phyloP scores from a whole-genome alignment of 1,140 invertebrate genomes.

The Drosophila cardini region DNA sequence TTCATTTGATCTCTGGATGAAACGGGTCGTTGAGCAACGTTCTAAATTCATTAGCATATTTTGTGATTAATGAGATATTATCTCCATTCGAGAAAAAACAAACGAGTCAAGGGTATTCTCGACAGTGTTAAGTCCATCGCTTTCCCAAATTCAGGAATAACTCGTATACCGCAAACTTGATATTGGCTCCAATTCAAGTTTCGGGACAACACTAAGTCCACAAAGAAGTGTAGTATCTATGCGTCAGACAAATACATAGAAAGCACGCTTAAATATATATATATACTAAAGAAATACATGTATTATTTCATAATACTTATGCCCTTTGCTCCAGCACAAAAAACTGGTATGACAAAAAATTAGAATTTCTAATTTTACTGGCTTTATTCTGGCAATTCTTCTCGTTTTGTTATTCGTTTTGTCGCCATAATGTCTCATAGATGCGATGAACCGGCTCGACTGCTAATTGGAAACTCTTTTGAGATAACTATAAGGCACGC shows the following conservation, averaged over 20 bases:
- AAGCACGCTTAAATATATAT: neutral
- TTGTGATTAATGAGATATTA: slow-evolving; percentile 45
- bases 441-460: slow-evolving; percentile 27
- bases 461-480: slow-evolving; percentile 31
- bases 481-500: slow-evolving; percentile 62
- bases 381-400: slow-evolving; percentile 15
- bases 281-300: slow-evolving; percentile 6
- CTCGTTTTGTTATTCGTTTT: neutral
- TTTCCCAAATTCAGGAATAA: slow-evolving; percentile 30
- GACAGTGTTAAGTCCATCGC: slow-evolving; percentile 18
- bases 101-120: slow-evolving; percentile 14
- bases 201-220: neutral
- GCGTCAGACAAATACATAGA: slow-evolving; percentile 3
- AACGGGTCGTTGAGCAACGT: slow-evolving; percentile 21
- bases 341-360: slow-evolving; percentile 30
- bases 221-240: neutral
- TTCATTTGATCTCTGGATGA: slow-evolving; percentile 14
- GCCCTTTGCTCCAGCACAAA: slow-evolving; percentile 16
- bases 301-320: slow-evolving; percentile 12
- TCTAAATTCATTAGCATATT: slow-evolving; percentile 45
- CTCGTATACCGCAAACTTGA: slow-evolving; percentile 29
- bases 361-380: slow-evolving; percentile 70
- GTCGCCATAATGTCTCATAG: slow-evolving; percentile 69
- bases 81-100: neutral
- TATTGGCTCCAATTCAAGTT: neutral